Evolutionary conservation across 1,140 invertebrate genomes (phyloP).

Genomic region (Drosophila santomea): DNA sequence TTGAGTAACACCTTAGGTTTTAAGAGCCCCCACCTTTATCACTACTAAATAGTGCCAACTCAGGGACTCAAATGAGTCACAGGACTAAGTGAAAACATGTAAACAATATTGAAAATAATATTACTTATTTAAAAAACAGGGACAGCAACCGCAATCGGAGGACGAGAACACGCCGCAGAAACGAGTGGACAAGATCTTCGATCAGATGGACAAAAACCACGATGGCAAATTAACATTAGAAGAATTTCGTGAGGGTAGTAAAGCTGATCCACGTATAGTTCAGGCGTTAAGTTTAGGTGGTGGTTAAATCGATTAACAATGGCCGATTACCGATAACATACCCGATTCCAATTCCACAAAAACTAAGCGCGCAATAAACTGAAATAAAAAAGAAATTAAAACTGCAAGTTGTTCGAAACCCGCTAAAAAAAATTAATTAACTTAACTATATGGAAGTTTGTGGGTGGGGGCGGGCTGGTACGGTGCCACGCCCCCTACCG

Average conservation of each 20-base stretch:
- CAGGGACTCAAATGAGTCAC: too few species aligned
- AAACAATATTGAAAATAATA: too few species aligned
- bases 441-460: not conserved
- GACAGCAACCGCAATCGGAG: conserved; percentile 94
- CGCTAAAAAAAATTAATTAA: conserved; percentile 16
- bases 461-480: not conserved
- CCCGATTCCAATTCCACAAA: conserved; percentile 24
- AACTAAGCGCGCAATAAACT: conserved; percentile 39
- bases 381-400: conserved; percentile 2
- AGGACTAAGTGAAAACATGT: too few species aligned
- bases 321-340: conserved; percentile 26
- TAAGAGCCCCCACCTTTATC: not conserved
- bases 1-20: too few species aligned
- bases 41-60: not conserved
- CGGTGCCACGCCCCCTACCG: not conserved
- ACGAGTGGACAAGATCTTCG: conserved; percentile 98
- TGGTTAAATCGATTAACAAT: conserved; percentile 86
- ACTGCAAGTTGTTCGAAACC: conserved; percentile 13
- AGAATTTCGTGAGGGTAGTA: conserved; percentile 99
- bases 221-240: conserved; percentile 98
- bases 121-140: conserved; percentile 85
- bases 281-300: conserved; percentile 94
- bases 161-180: conserved; percentile 98
- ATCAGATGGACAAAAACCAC: conserved; percentile 99
- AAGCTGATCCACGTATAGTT: conserved; percentile 98